These are phyloP conservation scores for Odontomachus brunneus DNA, from an alignment of 1,140 invertebrate genomes.

Conservation along the genomic window DNA sequence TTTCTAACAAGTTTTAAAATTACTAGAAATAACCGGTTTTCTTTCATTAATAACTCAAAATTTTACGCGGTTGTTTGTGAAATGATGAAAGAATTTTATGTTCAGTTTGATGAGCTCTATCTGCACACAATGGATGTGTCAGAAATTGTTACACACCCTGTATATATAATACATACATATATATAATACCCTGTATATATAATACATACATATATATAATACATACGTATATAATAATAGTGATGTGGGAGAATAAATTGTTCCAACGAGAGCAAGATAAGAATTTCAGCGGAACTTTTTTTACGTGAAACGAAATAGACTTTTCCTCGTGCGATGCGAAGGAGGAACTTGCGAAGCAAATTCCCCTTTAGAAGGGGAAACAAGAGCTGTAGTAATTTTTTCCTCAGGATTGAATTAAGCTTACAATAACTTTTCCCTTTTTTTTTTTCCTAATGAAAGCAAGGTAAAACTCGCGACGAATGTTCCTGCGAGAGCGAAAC, in stretches of 20 bases:
- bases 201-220: neutral
- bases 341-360: neutral
- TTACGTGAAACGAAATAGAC: neutral
- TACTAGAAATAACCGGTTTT: too few species aligned
- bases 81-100: too few species aligned
- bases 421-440: slow-evolving; percentile 11
- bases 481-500: neutral
- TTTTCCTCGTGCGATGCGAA: neutral
- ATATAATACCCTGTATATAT: too few species aligned
- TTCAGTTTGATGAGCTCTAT: too few species aligned
- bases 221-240: neutral
- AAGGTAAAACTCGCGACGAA: neutral
- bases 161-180: too few species aligned
- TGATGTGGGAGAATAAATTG: neutral
- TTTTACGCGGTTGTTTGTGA: too few species aligned
- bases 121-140: too few species aligned
- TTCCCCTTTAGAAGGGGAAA: neutral
- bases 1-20: too few species aligned
- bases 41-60: too few species aligned
- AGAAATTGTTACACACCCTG: too few species aligned
- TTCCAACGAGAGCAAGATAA: neutral
- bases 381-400: neutral
- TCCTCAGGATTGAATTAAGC: neutral
- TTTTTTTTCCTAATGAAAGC: slow-evolving; percentile 13
- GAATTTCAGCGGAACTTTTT: slow-evolving; percentile 4